Percentiles rank a stretch among this genome's conserved stretches.
phyloP scores from a whole-genome alignment of 2,797 vertebrate genomes.

The Rhinatrema bivittatum region DNA sequence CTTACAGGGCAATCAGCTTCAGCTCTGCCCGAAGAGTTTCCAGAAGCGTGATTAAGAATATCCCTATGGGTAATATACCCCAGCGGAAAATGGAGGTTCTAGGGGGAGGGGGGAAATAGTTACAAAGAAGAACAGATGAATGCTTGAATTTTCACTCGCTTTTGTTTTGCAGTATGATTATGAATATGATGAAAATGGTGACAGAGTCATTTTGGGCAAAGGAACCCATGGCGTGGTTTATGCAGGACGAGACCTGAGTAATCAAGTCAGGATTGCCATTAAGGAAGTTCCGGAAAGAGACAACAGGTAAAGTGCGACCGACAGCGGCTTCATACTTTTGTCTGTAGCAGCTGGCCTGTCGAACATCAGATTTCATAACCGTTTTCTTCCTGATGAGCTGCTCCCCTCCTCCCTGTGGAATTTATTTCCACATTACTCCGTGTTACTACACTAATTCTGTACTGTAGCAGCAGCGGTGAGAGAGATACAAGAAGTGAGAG shows the following conservation, averaged over 20 bases:
- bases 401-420: constrained; percentile 13
- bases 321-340: too few relatives aligned
- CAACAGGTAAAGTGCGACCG: constrained; percentile 76
- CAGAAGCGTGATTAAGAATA: too few relatives aligned
- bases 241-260: constrained; percentile 92
- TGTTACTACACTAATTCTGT: too few relatives aligned
- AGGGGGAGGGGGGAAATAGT: fast-evolving
- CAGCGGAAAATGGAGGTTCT: fast-evolving
- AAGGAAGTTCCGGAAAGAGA: constrained; percentile 97
- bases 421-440: too few relatives aligned
- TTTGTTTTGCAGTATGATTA: constrained; percentile 82
- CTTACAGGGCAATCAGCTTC: too few relatives aligned
- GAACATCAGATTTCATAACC: too few relatives aligned
- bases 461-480: too few relatives aligned
- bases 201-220: constrained; percentile 86
- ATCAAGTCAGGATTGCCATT: constrained; percentile 96
- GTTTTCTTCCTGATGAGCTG: too few relatives aligned
- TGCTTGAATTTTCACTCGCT: neutral
- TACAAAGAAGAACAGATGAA: neutral
- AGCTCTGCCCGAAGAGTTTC: too few relatives aligned
- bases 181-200: constrained; percentile 90
- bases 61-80: too few relatives aligned
- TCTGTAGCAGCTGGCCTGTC: too few relatives aligned
- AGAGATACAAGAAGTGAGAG: too few relatives aligned
- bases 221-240: constrained; percentile 95